These are phyloP conservation scores for Chouioia cunea DNA, from an alignment of 2,888 invertebrate genomes.

Conservation along the genomic window DNA sequence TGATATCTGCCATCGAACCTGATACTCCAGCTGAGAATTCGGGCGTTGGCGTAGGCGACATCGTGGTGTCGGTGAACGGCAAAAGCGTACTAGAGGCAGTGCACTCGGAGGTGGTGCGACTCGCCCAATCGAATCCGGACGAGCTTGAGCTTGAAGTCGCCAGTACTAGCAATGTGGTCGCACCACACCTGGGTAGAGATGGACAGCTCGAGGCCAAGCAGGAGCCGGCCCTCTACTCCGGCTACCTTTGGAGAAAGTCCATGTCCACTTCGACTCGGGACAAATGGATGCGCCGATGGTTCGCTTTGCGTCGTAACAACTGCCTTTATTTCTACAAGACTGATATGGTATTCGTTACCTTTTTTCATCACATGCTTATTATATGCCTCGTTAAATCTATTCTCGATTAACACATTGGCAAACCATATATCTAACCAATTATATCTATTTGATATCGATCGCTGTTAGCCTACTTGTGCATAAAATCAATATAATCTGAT, in stretches of 20 bases:
- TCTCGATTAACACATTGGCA: too few relatives aligned
- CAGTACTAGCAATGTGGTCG: slow-evolving; percentile 85
- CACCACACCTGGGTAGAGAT: slow-evolving; percentile 76
- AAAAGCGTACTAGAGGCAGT: slow-evolving; percentile 91
- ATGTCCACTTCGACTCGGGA: slow-evolving; percentile 61
- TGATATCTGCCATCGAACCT: slow-evolving; percentile 94
- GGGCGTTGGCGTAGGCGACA: slow-evolving; percentile 94
- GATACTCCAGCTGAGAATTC: slow-evolving; percentile 94
- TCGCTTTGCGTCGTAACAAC: slow-evolving; percentile 90
- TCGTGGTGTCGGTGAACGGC: slow-evolving; percentile 91
- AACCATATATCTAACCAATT: slow-evolving; percentile 28
- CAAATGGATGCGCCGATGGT: slow-evolving; percentile 91
- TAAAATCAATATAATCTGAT: not conserved
- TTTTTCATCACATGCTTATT: too few relatives aligned
- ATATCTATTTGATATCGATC: too few relatives aligned
- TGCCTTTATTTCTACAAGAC: slow-evolving; percentile 96
- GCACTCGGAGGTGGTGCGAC: slow-evolving; percentile 93
- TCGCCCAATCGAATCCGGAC: slow-evolving; percentile 90
- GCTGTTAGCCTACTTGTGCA: not conserved
- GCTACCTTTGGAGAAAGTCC: slow-evolving; percentile 83
- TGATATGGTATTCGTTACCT: slow-evolving; percentile 77
- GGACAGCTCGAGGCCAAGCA: slow-evolving; percentile 73
- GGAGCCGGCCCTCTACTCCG: slow-evolving; percentile 73
- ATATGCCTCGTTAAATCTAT: too few relatives aligned
- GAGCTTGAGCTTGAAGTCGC: slow-evolving; percentile 90